These are phyloP conservation scores for Gerosis bhagava DNA, from an alignment of 2,888 invertebrate species.

Conservation along the genomic window DNA sequence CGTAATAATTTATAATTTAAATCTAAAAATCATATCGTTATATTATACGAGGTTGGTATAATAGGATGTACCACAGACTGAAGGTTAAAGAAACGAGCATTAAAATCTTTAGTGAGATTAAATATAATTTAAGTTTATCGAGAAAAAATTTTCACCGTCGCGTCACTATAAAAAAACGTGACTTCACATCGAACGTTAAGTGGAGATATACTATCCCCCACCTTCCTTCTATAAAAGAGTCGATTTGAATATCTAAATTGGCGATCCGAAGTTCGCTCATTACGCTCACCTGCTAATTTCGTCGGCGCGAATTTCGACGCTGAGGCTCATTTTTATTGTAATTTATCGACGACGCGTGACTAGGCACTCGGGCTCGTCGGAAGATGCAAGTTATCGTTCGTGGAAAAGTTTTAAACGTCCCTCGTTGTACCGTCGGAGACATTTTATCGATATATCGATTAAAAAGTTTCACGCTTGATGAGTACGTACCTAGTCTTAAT, in stretches of 20 bases:
- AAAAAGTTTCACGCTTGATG: constrained; percentile 12
- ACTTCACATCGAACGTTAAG: constrained; percentile 10
- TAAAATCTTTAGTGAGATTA: no score
- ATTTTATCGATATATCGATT: constrained; percentile 13
- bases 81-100: no score
- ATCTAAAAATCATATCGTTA: no score
- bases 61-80: no score
- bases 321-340: constrained; percentile 69
- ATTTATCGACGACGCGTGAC: constrained; percentile 76
- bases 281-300: constrained; percentile 45
- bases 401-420: constrained; percentile 11
- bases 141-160: no score
- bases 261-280: constrained; percentile 67
- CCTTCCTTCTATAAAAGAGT: constrained; percentile 4
- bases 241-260: constrained; percentile 81
- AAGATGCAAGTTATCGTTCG: constrained; percentile 39
- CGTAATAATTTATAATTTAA: no score
- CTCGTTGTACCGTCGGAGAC: not conserved
- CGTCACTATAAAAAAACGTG: constrained; percentile 9
- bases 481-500: no score
- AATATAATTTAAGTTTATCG: no score
- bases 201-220: constrained; percentile 1
- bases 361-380: constrained; percentile 50
- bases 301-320: constrained; percentile 41
- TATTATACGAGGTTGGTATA: no score